Evolutionary conservation across 2,797 vertebrate species (phyloP).

Genomic region (Phoeniculus purpureus): DNA sequence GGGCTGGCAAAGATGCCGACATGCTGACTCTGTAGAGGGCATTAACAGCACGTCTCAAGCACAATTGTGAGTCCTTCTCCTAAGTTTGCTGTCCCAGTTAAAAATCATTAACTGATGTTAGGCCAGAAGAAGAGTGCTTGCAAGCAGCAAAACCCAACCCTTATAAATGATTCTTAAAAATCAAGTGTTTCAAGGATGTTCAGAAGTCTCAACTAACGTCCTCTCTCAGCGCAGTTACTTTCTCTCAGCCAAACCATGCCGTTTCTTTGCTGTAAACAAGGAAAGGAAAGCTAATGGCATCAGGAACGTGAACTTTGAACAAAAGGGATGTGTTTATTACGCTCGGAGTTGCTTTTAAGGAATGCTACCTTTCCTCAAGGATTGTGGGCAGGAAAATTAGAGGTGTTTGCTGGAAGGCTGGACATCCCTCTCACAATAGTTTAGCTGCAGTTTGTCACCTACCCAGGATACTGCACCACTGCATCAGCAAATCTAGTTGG

Average conservation of each 20-base stretch:
- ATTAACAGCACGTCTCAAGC: background rate
- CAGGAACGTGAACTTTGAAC: slow-evolving; percentile 2
- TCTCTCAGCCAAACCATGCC: slow-evolving; percentile 30
- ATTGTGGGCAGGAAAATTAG: background rate
- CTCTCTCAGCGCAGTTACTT: background rate
- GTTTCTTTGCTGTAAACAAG: slow-evolving; percentile 4
- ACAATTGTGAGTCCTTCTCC: background rate
- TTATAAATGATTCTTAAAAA: slow-evolving; percentile 50
- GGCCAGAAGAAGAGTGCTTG: background rate
- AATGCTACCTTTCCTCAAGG: background rate
- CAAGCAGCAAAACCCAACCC: slow-evolving; percentile 31
- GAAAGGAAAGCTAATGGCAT: slow-evolving; percentile 30
- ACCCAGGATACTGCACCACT: background rate
- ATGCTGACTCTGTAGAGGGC: background rate
- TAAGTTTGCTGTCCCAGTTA: slow-evolving; percentile 28
- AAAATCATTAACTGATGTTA: slow-evolving; percentile 37
- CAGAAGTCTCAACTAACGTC: slow-evolving; percentile 48
- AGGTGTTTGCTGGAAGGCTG: background rate
- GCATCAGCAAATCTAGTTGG: background rate
- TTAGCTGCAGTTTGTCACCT: background rate
- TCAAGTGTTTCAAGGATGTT: slow-evolving; percentile 47
- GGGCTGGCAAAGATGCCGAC: background rate
- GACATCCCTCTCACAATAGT: background rate
- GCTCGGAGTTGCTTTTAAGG: background rate
- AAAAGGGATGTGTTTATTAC: background rate